Evolutionary conservation across 2,113 vertebrate species (phyloP), one percentile per base, ranked within the genome.

Genomic region (Triplophysa tibetana): DNA sequence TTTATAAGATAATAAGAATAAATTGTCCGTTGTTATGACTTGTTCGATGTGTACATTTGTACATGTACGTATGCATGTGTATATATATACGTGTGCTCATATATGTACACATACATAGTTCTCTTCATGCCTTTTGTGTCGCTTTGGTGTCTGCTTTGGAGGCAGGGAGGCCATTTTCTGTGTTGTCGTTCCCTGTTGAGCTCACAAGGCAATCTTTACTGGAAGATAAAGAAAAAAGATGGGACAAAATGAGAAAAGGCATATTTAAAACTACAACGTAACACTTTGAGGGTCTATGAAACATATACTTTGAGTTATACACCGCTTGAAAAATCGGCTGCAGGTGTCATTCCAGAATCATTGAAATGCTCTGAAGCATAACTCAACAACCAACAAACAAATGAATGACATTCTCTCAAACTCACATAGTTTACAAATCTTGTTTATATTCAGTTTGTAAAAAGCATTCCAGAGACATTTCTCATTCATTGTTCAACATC

Each of bases 161-260:
- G 87, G 94, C 95, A 0, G 93, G 92, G 88, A 95, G 84, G 84
- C 97, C 97, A 0, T 98, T 98, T 90, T 99, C 97, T 0, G 96
- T 98, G 89, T 98, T 98, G 91, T 99, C 97, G 0, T 96, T 97
- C 80, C 95, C 97, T 6, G 96, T 96, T 24, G 95, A 96, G 83
- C 94, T 98, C 89, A 99, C 96, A 4, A 99, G 96, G 84, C 96
- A 98, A 81, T 98, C 97, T 89, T 98, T 98, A 92, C 96, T 96
- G 88, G 4, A 77, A 84, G 26, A 72, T 45, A 75, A 16, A 77
- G 56, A 75, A 52, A 67, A 48, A 75, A 48, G 50, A n/a, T 64
- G 29, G 21, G 14, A 64, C 26, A 43, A n/a, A 58, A 12, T 68
- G 9, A 21, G 11, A 61, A 7, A 63, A 45, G 8, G 2, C 43